phyloP scores from a whole-genome alignment of 53 echinoderm and acorn worm species.

The Hippasteria phrygiana region DNA sequence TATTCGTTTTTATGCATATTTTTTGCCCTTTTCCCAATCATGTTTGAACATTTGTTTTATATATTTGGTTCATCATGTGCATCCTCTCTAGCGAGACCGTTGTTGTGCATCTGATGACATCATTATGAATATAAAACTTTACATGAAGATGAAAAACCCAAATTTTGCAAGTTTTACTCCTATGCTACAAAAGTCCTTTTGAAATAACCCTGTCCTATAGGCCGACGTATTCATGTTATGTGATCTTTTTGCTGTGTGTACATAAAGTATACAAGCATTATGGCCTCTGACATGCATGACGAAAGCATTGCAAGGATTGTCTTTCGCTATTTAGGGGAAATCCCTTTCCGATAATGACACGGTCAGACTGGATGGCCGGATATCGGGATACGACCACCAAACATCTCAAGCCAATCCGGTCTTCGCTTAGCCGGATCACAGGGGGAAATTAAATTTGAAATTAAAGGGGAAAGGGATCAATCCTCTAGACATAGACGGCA shows the following conservation, averaged over 20 bases:
- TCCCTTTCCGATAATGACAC: background rate
- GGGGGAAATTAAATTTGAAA: slow-evolving; percentile 18
- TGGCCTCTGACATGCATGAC: background rate
- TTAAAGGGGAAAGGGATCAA: background rate
- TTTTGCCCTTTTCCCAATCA: no score
- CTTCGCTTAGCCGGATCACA: background rate
- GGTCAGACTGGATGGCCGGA: background rate
- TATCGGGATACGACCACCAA: background rate
- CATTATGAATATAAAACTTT: no score
- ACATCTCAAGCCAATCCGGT: background rate
- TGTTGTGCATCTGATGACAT: no score
- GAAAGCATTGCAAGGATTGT: background rate
- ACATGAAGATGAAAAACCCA: no score
- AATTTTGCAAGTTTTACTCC: no score
- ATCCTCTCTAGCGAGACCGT: no score
- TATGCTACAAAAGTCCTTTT: no score
- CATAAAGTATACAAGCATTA: no score
- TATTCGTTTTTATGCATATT: no score
- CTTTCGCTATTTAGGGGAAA: background rate
- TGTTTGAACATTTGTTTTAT: no score
- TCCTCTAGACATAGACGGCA: slow-evolving; percentile 1
- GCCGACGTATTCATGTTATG: background rate
- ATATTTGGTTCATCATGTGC: no score
- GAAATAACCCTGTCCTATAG: no score
- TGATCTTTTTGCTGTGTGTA: background rate